Evolutionary conservation across 1,140 invertebrate species (phyloP).

Genomic region (Elymnias hypermnestra): DNA sequence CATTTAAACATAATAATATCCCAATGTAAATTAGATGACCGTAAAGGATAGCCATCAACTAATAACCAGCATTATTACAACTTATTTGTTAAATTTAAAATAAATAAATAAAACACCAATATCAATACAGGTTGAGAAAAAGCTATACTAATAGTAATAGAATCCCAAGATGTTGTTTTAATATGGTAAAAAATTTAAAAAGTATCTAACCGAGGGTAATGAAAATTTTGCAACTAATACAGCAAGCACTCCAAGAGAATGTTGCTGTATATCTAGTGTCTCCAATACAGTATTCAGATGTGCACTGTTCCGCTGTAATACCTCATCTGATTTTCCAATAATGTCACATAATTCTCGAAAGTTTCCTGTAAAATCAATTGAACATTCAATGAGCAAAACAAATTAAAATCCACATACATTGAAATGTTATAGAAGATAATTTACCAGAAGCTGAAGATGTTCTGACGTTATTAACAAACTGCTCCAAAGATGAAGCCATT

Average conservation of each 20-base stretch:
- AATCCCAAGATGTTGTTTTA: too few species aligned
- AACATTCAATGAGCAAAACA: too few species aligned
- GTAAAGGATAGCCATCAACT: too few species aligned
- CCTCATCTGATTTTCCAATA: conserved; percentile 86
- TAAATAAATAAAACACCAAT: too few species aligned
- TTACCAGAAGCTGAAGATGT: conserved; percentile 62
- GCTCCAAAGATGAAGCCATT: conserved; percentile 66
- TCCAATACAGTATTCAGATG: conserved; percentile 93
- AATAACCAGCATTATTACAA: too few species aligned
- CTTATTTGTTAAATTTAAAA: too few species aligned
- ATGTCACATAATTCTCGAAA: conserved; percentile 88
- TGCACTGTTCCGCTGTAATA: conserved; percentile 87
- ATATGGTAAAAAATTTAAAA: too few species aligned
- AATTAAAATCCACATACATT: background rate
- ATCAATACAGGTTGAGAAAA: too few species aligned
- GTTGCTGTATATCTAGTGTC: conserved; percentile 91
- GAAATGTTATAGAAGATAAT: background rate
- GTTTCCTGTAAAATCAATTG: conserved; percentile 80
- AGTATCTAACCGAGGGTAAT: conserved; percentile 71
- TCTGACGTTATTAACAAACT: conserved; percentile 68
- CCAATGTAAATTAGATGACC: too few species aligned
- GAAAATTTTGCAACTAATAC: conserved; percentile 89
- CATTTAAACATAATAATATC: too few species aligned
- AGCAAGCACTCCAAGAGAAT: conserved; percentile 90
- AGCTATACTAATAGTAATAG: too few species aligned